Percentiles rank a stretch among this genome's conserved stretches.
These are phyloP conservation scores for Paradisaea rubra DNA, from an alignment of 2,113 vertebrate genomes.

Conservation along the genomic window DNA sequence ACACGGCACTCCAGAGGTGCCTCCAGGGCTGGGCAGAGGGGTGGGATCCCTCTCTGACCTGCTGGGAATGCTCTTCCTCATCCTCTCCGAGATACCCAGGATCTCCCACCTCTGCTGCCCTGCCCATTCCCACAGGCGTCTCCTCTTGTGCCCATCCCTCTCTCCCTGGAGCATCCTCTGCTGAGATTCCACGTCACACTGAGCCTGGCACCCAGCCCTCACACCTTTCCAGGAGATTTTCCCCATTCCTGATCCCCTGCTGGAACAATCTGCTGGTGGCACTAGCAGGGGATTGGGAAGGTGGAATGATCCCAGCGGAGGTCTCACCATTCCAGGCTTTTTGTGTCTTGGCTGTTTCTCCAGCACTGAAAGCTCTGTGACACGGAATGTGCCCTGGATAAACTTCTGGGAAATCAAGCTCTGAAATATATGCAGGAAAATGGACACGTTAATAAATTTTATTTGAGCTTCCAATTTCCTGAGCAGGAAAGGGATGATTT, in stretches of 20 bases:
- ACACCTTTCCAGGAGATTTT: not conserved
- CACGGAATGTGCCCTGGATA: not conserved
- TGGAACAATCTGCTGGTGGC: not conserved
- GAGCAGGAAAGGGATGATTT: not conserved
- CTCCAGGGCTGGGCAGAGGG: not conserved
- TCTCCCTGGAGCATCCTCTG: not conserved
- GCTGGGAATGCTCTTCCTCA: not conserved
- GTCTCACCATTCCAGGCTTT: not conserved
- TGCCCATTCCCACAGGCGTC: no score
- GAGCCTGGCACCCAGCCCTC: not conserved
- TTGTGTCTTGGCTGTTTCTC: not conserved
- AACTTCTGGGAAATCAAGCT: not conserved
- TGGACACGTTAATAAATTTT: not conserved
- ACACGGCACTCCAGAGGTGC: not conserved
- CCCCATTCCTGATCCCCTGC: not conserved
- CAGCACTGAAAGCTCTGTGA: not conserved
- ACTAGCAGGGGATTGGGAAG: not conserved
- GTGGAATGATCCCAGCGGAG: not conserved
- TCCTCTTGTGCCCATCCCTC: not conserved
- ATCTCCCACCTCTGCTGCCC: not conserved
- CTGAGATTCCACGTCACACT: rapidly evolving
- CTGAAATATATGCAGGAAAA: not conserved
- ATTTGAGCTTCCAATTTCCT: slow-evolving; percentile 7
- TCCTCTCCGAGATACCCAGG: rapidly evolving
- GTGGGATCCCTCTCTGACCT: not conserved